phyloP scores from a whole-genome alignment of 1,140 invertebrate species.

The Drosophila bifasciata region DNA sequence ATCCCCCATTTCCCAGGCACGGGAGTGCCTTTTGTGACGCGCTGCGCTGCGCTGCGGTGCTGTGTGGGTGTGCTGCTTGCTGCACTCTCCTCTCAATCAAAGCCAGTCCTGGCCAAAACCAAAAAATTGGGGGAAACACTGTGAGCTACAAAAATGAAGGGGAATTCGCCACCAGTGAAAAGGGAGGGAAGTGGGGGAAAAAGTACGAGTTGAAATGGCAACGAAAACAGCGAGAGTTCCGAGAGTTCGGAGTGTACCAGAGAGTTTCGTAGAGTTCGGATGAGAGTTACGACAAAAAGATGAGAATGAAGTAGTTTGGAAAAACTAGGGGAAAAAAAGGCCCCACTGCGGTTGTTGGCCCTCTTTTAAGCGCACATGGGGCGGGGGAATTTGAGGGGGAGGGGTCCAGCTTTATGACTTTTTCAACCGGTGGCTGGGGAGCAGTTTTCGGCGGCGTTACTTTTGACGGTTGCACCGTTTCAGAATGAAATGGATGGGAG shows the following conservation, averaged over 20 bases:
- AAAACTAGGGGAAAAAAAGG: slow-evolving; percentile 12
- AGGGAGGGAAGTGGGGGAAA: too few species aligned
- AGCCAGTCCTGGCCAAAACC: slow-evolving; percentile 15
- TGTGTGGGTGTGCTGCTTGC: slow-evolving; percentile 25
- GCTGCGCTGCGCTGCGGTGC: too few species aligned
- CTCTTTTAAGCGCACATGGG: slow-evolving; percentile 6
- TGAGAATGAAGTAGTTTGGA: slow-evolving; percentile 15
- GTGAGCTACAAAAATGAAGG: background rate
- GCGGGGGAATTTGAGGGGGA: background rate
- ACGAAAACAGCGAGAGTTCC: slow-evolving; percentile 15
- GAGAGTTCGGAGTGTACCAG: slow-evolving; percentile 31
- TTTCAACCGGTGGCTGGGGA: slow-evolving; percentile 1
- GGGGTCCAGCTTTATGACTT: slow-evolving; percentile 7
- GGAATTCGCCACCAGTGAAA: background rate
- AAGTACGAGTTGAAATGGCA: too few species aligned
- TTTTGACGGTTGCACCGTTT: slow-evolving; percentile 2
- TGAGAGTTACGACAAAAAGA: slow-evolving; percentile 36
- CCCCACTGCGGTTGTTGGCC: slow-evolving; percentile 48
- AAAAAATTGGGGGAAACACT: slow-evolving; percentile 3
- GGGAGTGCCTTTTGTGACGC: slow-evolving; percentile 9
- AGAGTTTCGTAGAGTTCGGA: background rate
- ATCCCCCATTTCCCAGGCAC: slow-evolving; percentile 6
- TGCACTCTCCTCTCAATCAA: slow-evolving; percentile 44
- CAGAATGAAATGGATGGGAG: too few species aligned
- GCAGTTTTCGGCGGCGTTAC: slow-evolving; percentile 18